Percentiles rank a stretch among this genome's conserved stretches.
Conservation (phyloP, 2,888 invertebrate species). For the Ophion obscuratus region DNA sequence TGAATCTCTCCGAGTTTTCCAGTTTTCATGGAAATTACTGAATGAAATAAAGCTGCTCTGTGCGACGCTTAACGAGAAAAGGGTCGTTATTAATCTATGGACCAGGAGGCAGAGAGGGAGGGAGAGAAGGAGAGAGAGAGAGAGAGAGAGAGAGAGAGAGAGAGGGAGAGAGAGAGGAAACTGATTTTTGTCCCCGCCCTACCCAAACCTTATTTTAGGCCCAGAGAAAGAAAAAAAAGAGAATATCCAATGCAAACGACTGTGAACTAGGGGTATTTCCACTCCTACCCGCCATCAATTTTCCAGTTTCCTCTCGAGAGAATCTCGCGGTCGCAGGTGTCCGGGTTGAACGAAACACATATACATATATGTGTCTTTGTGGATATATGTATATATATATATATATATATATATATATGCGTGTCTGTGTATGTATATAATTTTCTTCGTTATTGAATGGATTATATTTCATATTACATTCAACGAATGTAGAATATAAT, state of each 20-base stretch:
- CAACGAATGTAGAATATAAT: not conserved
- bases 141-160: not conserved
- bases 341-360: not conserved
- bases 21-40: slow-evolving; percentile 24
- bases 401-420: no score
- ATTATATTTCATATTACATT: not conserved
- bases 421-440: no score
- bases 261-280: not conserved
- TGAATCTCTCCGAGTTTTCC: slow-evolving; percentile 34
- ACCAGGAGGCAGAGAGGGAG: not conserved
- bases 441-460: no score
- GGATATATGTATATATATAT: no score
- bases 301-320: not conserved
- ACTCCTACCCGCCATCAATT: not conserved
- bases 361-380: not conserved
- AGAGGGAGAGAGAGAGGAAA: not conserved
- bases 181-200: not conserved
- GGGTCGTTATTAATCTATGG: not conserved
- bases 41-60: slow-evolving; percentile 33
- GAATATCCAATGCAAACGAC: not conserved
- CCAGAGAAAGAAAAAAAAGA: not conserved
- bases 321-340: not conserved
- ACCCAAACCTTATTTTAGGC: not conserved
- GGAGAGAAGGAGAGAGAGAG: not conserved
- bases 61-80: slow-evolving; percentile 4